Base-by-base conservation (phyloP, 2,797 vertebrate species). In the Anniella stebbinsi region DNA sequence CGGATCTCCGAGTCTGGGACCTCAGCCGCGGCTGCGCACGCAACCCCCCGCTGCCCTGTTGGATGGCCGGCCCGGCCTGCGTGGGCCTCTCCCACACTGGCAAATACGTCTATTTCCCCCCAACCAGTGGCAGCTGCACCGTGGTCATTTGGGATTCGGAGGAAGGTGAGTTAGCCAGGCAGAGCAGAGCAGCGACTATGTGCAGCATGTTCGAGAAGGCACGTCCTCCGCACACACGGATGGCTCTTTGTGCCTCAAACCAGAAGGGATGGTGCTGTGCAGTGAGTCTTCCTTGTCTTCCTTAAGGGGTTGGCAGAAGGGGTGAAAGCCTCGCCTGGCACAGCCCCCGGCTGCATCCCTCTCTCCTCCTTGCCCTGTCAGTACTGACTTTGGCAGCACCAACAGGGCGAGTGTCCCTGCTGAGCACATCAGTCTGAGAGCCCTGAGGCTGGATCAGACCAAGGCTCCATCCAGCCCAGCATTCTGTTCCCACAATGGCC, bases 141-240 rank as follows among this genome's bases (percentile, higher is more conserved):
- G 96, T 98, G 73, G 92, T 97, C 85, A 92, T 97, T 87, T 98
- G 98, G 98, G 97, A 97, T 88, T 72, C 89, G 89, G 87, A 87
- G 30, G 95, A 97, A 96, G 98, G 98, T 98, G 92, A 93, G 86
- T 25, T 23, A 72, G 17, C 48, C 54, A 60, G 12, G 1, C 0
- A 15, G 25, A 36, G 67, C 28, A 18, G 7, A 28, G 48, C 13
- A 25, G 21, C 54, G 30, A 63, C 60, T 41, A 28, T 41, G 15
- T 12, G 1, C 8, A 1, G 38, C 8, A 38, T 33, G 5, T 38
- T 75, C 33, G n/a, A n/a, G n/a, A n/a, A n/a, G n/a, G n/a, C n/a
- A n/a, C n/a, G n/a, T n/a, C n/a, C n/a, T n/a, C n/a, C n/a, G n/a
- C n/a, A n/a, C n/a, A n/a, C n/a, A n/a, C n/a, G n/a, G n/a, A n/a